Percentiles rank a stretch among this genome's conserved stretches.
These are phyloP conservation scores for Heterotilapia buettikoferi DNA, from an alignment of 2,113 vertebrate genomes.

Conservation along the genomic window DNA sequence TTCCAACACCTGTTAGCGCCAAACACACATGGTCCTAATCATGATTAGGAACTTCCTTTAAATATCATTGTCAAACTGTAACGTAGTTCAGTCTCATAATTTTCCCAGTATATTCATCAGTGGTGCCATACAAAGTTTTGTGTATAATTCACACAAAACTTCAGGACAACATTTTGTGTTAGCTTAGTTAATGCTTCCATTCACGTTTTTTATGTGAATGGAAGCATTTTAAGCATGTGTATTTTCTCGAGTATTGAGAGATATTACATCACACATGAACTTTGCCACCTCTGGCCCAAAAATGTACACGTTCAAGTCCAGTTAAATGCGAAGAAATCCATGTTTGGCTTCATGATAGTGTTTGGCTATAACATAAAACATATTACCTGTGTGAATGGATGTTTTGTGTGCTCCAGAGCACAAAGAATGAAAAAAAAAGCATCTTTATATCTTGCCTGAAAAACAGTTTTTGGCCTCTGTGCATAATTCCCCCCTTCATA, in stretches of 20 bases:
- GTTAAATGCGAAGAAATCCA: not conserved
- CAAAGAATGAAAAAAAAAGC: not conserved
- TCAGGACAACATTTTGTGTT: not conserved
- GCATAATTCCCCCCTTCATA: not conserved
- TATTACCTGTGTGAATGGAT: not conserved
- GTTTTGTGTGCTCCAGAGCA: not conserved
- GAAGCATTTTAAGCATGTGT: not conserved
- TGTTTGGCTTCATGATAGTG: not conserved
- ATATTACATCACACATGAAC: not conserved
- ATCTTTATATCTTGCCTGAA: not conserved
- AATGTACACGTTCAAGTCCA: not conserved
- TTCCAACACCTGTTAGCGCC: not conserved
- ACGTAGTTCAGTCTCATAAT: not conserved
- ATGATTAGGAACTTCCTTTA: not conserved
- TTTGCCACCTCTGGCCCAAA: not conserved
- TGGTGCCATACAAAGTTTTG: not conserved
- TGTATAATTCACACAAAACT: not conserved
- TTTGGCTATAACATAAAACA: not conserved
- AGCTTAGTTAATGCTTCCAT: too few relatives aligned
- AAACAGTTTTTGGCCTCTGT: not conserved
- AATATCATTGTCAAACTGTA: not conserved
- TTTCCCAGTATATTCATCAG: not conserved
- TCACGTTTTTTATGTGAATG: not conserved
- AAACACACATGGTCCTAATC: not conserved
- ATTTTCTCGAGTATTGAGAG: not conserved